Evolutionary conservation across 2,113 vertebrate genomes (phyloP).

Genomic region (Perca flavescens): DNA sequence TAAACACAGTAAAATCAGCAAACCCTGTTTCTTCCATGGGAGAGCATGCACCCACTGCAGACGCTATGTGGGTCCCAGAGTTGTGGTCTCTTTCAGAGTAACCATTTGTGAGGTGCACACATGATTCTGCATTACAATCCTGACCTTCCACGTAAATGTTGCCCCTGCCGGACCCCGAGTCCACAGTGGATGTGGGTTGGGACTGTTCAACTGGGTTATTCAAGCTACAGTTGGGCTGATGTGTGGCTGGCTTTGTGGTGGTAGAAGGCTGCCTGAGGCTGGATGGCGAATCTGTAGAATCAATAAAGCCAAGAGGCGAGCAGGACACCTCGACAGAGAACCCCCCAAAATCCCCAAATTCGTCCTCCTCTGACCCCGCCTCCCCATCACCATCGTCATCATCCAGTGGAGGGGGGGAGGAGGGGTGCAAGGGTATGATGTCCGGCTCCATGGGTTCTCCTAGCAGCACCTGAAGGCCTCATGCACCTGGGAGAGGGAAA

Average conservation of each 20-base stretch:
- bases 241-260: slow-evolving; percentile 83
- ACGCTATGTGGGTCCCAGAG: slow-evolving; percentile 70
- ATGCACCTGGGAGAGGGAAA: slow-evolving; percentile 77
- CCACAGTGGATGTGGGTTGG: slow-evolving; percentile 70
- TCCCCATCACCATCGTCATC: slow-evolving; percentile 76
- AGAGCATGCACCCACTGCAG: slow-evolving; percentile 65
- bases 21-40: slow-evolving; percentile 85
- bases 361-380: slow-evolving; percentile 88
- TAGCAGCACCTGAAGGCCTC: slow-evolving; percentile 75
- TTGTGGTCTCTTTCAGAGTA: slow-evolving; percentile 72
- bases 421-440: slow-evolving; percentile 90
- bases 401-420: slow-evolving; percentile 90
- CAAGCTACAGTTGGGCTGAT: slow-evolving; percentile 76
- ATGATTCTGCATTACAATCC: slow-evolving; percentile 13
- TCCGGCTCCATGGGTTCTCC: slow-evolving; percentile 92
- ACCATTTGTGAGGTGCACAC: slow-evolving; percentile 88
- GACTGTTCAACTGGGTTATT: slow-evolving; percentile 76
- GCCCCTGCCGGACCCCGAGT: slow-evolving; percentile 53
- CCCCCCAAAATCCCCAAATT: slow-evolving; percentile 92
- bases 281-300: slow-evolving; percentile 79
- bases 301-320: slow-evolving; percentile 84
- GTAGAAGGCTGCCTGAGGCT: slow-evolving; percentile 72
- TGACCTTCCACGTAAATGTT: slow-evolving; percentile 39
- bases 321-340: slow-evolving; percentile 84
- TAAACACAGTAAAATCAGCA: slow-evolving; percentile 89